These are phyloP conservation scores for Odontomachus brunneus DNA, from an alignment of 1,140 invertebrate species.

Conservation along the genomic window DNA sequence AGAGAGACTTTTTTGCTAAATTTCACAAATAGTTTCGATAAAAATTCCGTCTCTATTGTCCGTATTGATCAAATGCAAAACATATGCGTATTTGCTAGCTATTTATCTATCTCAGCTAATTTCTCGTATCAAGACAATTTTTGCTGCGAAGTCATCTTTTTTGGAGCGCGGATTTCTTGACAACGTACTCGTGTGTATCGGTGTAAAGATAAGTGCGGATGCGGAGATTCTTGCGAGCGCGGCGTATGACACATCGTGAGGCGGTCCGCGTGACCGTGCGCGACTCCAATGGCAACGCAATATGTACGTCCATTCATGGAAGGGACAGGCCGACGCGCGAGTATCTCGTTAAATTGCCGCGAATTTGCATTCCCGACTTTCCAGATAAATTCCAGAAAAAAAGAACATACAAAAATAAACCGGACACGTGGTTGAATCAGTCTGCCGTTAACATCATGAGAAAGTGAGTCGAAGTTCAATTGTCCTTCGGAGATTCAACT, in stretches of 20 bases:
- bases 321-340: slow-evolving; percentile 69
- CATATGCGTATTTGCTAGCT: no score
- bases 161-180: no score
- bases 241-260: slow-evolving; percentile 49
- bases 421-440: background rate
- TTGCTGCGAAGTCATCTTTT: no score
- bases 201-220: background rate
- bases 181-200: background rate
- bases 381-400: no score
- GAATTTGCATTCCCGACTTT: background rate
- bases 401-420: no score
- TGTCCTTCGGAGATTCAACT: background rate
- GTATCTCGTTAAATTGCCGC: background rate
- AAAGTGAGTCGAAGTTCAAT: background rate
- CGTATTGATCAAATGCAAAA: no score
- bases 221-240: slow-evolving; percentile 3
- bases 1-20: no score
- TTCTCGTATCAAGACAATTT: no score
- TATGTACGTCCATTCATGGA: slow-evolving; percentile 78
- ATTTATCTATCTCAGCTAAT: no score
- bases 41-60: no score
- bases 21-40: no score
- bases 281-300: slow-evolving; percentile 68
- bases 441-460: background rate
- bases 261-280: slow-evolving; percentile 55